Base-by-base conservation (phyloP, 1,140 invertebrate genomes). In the Kradibia gibbosae region DNA sequence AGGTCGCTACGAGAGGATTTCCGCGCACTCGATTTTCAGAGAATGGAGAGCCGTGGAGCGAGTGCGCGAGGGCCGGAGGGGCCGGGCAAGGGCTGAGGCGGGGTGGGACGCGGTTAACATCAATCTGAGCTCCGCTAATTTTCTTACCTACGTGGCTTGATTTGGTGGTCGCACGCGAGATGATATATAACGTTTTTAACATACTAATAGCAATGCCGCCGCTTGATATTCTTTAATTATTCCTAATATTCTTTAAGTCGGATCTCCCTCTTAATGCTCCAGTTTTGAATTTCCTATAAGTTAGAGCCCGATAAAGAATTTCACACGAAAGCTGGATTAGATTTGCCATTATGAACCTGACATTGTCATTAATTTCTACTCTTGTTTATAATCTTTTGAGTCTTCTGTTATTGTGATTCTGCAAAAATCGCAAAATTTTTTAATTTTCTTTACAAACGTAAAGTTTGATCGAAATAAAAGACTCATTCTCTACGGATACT, bases 1-100 rank as follows among this genome's bases (percentile, higher is more conserved):
- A 79, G 31, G 28, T n/a, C 60, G 42, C 31, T 48, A 48, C 76
- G 28, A 25, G 76, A 57, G 77, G 50, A 70, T 79, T 70, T 72
- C 36, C 67, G 34, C n/a, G 34, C 50, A 31, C 74, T 67, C 62
- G 62, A 67, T 67, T 67, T 67, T 67, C 62, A 22, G 62, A 67
- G 62, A 67, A 67, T n/a, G 34, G 34, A 39, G 62, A 39, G 34
- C 36, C 20, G 20, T 15, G 34, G 17, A n/a, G 62, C 34, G 20
- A 39, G 60, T 2, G 31, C 17, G 28, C 1, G 31, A 20, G 60
- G 5, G 60, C 0, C 11, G 31, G 31, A 34, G 50, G 42, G 42
- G 42, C 42, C n/a, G n/a, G 50, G 10, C 5, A 53, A 11, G 50
- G 50, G 50, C 3, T 22, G 50, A 20, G 22, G 34, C 25, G 22